phyloP scores from a whole-genome alignment of 2,113 vertebrate species.

The crab-eating macaque (Macaca fascicularis) region T2T-MFA8v1.1 NC_088387.1:116607501-116608000 shows the following conservation, averaged over 20 bases:
- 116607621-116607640: fast-evolving
- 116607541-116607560: background rate
- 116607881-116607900: background rate
- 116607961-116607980: background rate
- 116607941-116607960: background rate
- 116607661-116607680: too few relatives aligned
- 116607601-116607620: background rate
- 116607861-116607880: background rate
- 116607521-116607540: too few relatives aligned
- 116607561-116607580: background rate
- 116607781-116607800: fast-evolving
- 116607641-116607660: background rate
- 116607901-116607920: background rate
- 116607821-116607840: fast-evolving
- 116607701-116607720: too few relatives aligned
- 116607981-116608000: background rate
- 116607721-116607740: fast-evolving
- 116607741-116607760: fast-evolving
- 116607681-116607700: background rate
- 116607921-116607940: background rate
- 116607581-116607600: background rate
- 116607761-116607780: fast-evolving
- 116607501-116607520: background rate
- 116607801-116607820: fast-evolving
- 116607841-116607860: background rate